A percentile compares a stretch with the other conserved stretches of the same genome.
Evolutionary conservation across 2,888 invertebrate species (phyloP).

Genomic region (Diabrotica balteata): DNA sequence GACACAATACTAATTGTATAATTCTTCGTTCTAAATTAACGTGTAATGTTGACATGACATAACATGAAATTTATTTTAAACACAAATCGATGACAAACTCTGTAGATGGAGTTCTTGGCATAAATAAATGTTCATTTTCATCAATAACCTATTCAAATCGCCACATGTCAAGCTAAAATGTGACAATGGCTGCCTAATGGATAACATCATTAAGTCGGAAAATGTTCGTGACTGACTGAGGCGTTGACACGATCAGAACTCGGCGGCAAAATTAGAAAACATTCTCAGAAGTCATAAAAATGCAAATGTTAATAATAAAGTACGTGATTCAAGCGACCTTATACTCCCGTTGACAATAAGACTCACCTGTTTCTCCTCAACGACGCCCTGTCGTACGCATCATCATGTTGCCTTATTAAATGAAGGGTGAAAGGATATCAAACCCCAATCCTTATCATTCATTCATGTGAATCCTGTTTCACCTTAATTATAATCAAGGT

Average conservation of each 20-base stretch:
- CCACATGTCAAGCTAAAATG: conserved; percentile 8
- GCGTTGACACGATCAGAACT: conserved; percentile 28
- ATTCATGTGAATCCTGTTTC: conserved; percentile 23
- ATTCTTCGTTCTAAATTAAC: no score
- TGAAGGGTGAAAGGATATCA: conserved; percentile 6
- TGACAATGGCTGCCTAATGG: conserved; percentile 26
- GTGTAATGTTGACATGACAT: no score
- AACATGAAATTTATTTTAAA: no score
- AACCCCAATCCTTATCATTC: conserved; percentile 27
- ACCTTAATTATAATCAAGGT: conserved; percentile 28
- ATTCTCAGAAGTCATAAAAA: conserved; percentile 35
- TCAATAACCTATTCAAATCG: conserved; percentile 11
- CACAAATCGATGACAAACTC: no score
- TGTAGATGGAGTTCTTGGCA: no score
- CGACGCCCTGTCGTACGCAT: conserved; percentile 11
- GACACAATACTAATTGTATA: no score
- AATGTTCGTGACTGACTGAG: conserved; percentile 25
- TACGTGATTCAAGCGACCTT: conserved; percentile 30
- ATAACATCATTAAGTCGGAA: conserved; percentile 23
- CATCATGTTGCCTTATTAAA: conserved; percentile 26
- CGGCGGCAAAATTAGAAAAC: conserved; percentile 30
- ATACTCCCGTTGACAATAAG: conserved; percentile 19
- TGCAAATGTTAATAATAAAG: conserved; percentile 34
- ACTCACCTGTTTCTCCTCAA: conserved; percentile 19
- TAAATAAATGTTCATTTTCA: background rate